Conservation (phyloP, 1,140 invertebrate species). For the Lerema accius region DNA sequence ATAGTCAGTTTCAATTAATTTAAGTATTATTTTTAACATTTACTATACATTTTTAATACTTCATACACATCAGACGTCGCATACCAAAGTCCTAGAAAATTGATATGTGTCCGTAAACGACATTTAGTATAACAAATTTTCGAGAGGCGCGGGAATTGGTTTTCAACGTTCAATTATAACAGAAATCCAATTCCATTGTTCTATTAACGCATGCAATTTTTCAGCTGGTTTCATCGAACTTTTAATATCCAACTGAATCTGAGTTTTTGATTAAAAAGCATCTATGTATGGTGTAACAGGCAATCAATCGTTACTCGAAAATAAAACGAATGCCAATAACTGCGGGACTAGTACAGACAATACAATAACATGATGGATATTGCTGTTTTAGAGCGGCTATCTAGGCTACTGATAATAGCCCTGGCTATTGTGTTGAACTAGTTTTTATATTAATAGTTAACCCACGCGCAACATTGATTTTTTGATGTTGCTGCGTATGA, state of each 20-base stretch:
- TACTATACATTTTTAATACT: no score
- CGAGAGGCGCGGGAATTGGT: background rate
- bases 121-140: background rate
- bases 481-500: no score
- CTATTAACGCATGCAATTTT: constrained; percentile 5
- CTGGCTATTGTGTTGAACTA: no score
- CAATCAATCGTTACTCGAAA: background rate
- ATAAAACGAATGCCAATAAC: background rate
- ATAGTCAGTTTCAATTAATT: no score
- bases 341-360: background rate
- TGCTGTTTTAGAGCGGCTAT: background rate
- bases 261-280: constrained; percentile 1
- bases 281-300: background rate
- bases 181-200: background rate
- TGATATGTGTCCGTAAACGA: constrained; percentile 1
- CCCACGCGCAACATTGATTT: no score
- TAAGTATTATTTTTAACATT: no score
- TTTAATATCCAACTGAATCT: constrained; percentile 4
- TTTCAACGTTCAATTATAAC: constrained; percentile 3
- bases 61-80: no score
- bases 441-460: no score
- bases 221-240: constrained; percentile 2
- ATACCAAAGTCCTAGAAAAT: background rate
- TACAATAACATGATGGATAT: background rate
- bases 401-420: background rate